phyloP scores from a whole-genome alignment of 2,113 vertebrate species.

The Taurulus bubalis region DNA sequence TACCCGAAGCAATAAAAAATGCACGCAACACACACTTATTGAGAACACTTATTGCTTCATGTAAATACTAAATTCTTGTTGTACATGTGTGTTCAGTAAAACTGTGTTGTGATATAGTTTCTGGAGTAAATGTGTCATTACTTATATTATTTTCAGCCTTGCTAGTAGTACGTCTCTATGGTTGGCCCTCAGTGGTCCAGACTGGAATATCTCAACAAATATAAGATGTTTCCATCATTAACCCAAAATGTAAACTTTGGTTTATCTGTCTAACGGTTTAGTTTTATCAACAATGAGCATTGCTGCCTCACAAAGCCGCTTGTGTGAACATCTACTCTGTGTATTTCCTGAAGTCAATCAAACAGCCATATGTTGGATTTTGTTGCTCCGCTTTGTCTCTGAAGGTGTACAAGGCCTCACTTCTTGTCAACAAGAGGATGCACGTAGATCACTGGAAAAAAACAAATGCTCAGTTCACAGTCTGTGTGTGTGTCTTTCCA shows the following conservation, averaged over 20 bases:
- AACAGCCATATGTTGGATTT: neutral
- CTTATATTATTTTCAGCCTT: neutral
- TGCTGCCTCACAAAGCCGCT: neutral
- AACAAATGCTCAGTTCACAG: conserved; percentile 9
- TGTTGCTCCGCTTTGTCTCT: neutral
- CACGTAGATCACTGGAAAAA: neutral
- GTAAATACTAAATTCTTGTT: neutral
- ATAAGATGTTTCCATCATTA: neutral
- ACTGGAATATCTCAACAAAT: neutral
- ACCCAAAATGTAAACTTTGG: neutral
- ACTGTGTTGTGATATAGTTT: neutral
- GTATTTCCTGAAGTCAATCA: neutral
- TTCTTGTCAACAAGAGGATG: neutral
- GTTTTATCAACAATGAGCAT: neutral
- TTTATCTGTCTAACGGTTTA: neutral
- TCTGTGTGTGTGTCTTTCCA: conserved; percentile 1
- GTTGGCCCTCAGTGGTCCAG: neutral
- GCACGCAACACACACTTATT: too few relatives aligned
- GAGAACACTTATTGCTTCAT: too few relatives aligned
- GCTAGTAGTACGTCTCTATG: neutral
- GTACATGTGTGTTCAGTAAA: neutral
- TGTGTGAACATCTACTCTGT: neutral
- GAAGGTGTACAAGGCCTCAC: neutral
- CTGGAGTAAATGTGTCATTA: neutral
- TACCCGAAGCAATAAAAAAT: too few relatives aligned